phyloP scores from a whole-genome alignment of 1,140 invertebrate species.

The Oryctes rhinoceros region DNA sequence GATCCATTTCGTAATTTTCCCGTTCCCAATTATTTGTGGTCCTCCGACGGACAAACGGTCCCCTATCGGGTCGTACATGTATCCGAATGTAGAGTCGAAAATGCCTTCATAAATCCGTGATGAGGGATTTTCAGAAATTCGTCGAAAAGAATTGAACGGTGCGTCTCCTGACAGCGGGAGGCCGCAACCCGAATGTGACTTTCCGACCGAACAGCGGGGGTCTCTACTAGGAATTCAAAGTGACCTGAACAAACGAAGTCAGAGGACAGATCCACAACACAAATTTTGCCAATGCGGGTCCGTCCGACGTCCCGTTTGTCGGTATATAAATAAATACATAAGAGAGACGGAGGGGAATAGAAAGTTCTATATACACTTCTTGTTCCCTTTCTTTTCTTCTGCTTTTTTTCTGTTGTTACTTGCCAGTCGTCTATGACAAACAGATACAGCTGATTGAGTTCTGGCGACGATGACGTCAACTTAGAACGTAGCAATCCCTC shows the following conservation, averaged over 20 bases:
- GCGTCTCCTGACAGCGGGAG: constrained; percentile 29
- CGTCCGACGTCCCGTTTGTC: constrained; percentile 3
- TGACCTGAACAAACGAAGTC: constrained; percentile 29
- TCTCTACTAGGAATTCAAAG: constrained; percentile 33
- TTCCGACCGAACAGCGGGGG: constrained; percentile 32
- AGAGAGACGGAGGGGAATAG: background rate
- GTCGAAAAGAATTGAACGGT: constrained; percentile 40
- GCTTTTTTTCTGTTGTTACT: constrained; percentile 14
- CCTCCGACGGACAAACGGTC: constrained; percentile 32
- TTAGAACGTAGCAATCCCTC: constrained; percentile 28
- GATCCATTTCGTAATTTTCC: constrained; percentile 36
- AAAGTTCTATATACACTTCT: constrained; percentile 17
- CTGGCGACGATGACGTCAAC: constrained; percentile 31
- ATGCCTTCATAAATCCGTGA: constrained; percentile 39
- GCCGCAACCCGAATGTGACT: constrained; percentile 38
- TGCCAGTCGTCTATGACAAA: constrained; percentile 14
- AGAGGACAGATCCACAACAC: constrained; percentile 20
- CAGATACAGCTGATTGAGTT: constrained; percentile 29
- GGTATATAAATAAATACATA: constrained; percentile 26
- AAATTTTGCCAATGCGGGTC: constrained; percentile 33
- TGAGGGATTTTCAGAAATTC: constrained; percentile 41
- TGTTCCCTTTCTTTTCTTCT: constrained; percentile 17
- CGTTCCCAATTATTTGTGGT: constrained; percentile 37
- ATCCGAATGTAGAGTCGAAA: constrained; percentile 35
- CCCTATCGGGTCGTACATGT: constrained; percentile 35